Conservation (phyloP, 2,888 invertebrate genomes). For the Drosophila suboccidentalis region DNA sequence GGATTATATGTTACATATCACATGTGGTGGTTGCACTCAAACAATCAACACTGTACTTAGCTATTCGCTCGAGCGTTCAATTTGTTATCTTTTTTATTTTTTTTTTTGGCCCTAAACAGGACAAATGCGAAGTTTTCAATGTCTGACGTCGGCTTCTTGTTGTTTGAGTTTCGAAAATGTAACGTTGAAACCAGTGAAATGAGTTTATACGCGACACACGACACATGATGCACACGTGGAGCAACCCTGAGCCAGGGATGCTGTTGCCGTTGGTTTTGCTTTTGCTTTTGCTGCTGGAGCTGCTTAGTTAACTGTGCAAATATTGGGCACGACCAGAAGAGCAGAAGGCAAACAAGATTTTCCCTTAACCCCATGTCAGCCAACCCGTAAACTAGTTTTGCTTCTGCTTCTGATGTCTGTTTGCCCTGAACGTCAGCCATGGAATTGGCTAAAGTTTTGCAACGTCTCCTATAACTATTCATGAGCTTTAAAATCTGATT, state of each 20-base stretch:
- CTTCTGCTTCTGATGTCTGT: conserved; percentile 13
- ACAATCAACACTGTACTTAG: conserved; percentile 48
- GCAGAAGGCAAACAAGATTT: conserved; percentile 54
- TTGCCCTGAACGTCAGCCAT: conserved; percentile 16
- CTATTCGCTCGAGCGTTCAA: conserved; percentile 42
- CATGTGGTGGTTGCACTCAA: conserved; percentile 22
- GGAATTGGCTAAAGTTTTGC: conserved; percentile 24
- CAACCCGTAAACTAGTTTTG: conserved; percentile 34
- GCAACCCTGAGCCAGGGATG: conserved; percentile 2
- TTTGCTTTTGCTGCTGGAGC: conserved; percentile 12
- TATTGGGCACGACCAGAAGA: conserved; percentile 49
- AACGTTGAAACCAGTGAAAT: conserved; percentile 52
- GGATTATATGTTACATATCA: conserved; percentile 11
- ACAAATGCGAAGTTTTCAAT: conserved; percentile 35
- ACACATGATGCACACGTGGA: conserved; percentile 20
- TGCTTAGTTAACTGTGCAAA: conserved; percentile 63
- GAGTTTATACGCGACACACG: conserved; percentile 40
- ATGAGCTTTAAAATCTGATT: conserved; percentile 12
- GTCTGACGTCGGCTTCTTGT: conserved; percentile 27
- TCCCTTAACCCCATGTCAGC: conserved; percentile 31
- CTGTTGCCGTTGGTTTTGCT: not conserved
- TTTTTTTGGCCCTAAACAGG: conserved; percentile 14
- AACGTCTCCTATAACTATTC: conserved; percentile 6
- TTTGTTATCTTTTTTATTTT: conserved; percentile 24
- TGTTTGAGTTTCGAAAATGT: conserved; percentile 58